Evolutionary conservation across 2,888 invertebrate genomes (phyloP), one percentile per base, ranked within the genome.

Genomic region (Colletes collaris): DNA sequence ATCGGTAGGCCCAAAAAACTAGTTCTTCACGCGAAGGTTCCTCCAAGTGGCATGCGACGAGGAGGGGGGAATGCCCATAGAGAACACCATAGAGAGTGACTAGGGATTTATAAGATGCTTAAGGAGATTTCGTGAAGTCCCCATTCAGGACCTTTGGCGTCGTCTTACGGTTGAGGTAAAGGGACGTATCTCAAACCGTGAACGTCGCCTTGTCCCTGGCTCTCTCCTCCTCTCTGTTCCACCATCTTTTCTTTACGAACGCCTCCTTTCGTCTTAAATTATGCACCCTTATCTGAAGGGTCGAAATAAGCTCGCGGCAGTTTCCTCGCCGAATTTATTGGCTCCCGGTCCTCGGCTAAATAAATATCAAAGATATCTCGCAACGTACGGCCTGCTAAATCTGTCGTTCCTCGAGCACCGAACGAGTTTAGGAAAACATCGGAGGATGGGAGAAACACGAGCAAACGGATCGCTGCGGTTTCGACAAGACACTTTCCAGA

Each of bases 361-460:
- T 88, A 88, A 88, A 88, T 88, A 88, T 85, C 82, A 65, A 85
- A 73, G 77, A 83, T 85, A 88, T 88, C 86, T 80, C 52, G 75
- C 72, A 40, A 66, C 70, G 65, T 70, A 75, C 63, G 65, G 27
- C 11, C 40, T 67, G 80, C 56, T 87, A 87, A 87, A 87, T 86
- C 87, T 87, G 86, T 87, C 87, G 70, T 80, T 79, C 77, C 37
- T 56, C 13, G 67, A 16, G 52, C 56, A 7, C 55, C 76, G 55
- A 19, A 63, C 67, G 73, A 75, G 73, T 78, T 77, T 78, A 79
- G 78, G 71, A 75, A 86, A 84, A 82, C 80, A 84, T 4, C 60
- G 59, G 27, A 55, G 52, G 56, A 64, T 46, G 64, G 46, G 56
- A 52, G 60, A 68, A 55, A 69, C 58, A 35, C 35, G 63, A n/a